A percentile compares a stretch with the other conserved stretches of the same genome.
Evolutionary conservation across 2,113 vertebrate genomes (phyloP).

Genomic region (Halichoerus grypus): DNA sequence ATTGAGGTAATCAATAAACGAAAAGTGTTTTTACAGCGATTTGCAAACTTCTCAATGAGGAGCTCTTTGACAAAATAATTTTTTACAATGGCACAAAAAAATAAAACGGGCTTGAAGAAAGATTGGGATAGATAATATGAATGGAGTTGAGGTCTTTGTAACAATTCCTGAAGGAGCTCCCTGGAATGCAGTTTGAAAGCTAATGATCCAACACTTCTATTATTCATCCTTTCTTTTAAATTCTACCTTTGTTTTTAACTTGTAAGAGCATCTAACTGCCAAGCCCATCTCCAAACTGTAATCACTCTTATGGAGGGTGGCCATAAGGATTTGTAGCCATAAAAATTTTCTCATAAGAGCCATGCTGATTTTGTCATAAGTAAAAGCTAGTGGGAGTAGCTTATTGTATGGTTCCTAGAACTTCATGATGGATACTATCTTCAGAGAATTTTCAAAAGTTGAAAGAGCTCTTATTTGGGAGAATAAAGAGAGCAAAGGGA

Average conservation of each 20-base stretch:
- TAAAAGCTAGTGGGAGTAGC: not conserved
- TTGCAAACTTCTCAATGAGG: not conserved
- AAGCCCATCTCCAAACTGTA: not conserved
- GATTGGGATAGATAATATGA: not conserved
- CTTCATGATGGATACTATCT: not conserved
- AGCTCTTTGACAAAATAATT: constrained; percentile 14
- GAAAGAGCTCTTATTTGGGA: not conserved
- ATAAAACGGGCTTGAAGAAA: not conserved
- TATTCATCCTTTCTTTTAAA: not conserved
- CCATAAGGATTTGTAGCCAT: not conserved
- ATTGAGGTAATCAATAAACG: not conserved
- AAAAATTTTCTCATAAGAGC: not conserved
- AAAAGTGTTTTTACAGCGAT: not conserved
- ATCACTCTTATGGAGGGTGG: not conserved
- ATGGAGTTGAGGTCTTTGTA: not conserved
- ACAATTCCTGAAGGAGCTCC: not conserved
- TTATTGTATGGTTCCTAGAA: not conserved
- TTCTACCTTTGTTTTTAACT: not conserved
- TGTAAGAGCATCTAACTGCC: constrained; percentile 3
- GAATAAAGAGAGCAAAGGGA: not conserved
- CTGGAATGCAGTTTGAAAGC: not conserved
- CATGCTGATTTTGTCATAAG: not conserved
- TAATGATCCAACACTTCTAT: not conserved
- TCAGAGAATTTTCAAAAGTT: not conserved
- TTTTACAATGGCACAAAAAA: not conserved